Evolutionary conservation across 2,888 invertebrate species (phyloP).

Genomic region (Alloplasta piceator): DNA sequence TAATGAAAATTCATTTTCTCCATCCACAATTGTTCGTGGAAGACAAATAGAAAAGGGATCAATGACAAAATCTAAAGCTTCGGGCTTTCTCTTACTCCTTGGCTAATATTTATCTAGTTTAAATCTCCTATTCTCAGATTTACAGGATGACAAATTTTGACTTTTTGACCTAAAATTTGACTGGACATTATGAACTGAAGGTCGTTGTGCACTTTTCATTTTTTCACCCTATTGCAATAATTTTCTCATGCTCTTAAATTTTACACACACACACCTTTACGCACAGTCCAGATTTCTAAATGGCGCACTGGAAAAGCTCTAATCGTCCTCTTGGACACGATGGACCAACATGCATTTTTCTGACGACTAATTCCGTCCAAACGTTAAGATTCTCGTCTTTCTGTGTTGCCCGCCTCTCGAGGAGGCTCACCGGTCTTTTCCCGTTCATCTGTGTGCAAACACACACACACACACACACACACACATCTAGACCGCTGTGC

Average conservation of each 20-base stretch:
- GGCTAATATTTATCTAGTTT: no score
- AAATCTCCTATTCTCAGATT: no score
- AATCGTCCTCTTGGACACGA: slow-evolving; percentile 45
- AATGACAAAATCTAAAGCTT: no score
- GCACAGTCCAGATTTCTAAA: slow-evolving; percentile 7
- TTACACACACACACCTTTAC: slow-evolving; percentile 7
- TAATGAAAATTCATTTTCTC: no score
- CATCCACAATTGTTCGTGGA: no score
- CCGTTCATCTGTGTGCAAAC: background rate
- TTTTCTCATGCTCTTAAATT: background rate
- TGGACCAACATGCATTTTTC: slow-evolving; percentile 36
- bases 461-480: background rate
- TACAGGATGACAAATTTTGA: no score
- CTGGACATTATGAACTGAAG: no score
- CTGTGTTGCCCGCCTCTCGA: slow-evolving; percentile 8
- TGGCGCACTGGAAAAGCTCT: slow-evolving; percentile 55
- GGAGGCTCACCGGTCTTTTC: slow-evolving; percentile 3
- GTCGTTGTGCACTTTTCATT: background rate
- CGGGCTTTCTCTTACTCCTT: no score
- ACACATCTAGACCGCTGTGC: background rate
- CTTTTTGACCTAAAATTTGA: no score
- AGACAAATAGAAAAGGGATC: no score
- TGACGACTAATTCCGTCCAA: slow-evolving; percentile 52
- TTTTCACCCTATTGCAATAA: slow-evolving; percentile 43
- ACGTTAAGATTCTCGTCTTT: slow-evolving; percentile 43